phyloP scores from a whole-genome alignment of 2,113 vertebrate genomes.

The Isurus oxyrinchus region DNA sequence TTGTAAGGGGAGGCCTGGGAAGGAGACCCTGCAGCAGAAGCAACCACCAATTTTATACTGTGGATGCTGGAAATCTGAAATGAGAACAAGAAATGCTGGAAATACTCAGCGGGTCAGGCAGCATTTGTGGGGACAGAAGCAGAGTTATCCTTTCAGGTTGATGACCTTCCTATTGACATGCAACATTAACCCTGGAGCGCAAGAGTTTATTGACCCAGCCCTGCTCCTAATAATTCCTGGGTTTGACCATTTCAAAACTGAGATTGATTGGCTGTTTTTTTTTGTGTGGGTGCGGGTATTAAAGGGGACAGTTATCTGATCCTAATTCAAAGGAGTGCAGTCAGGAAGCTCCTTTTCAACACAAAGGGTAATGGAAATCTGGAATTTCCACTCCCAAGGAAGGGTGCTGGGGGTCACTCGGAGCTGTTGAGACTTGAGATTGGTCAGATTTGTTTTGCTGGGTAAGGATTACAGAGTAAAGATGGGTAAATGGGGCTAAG shows the following conservation, averaged over 20 bases:
- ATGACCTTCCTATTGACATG: not conserved
- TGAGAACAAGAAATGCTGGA: no score
- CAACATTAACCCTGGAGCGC: not conserved
- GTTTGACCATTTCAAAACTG: not conserved
- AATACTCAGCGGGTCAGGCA: no score
- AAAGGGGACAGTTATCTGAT: not conserved
- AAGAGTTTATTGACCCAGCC: not conserved
- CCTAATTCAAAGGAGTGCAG: not conserved
- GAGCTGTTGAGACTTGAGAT: not conserved
- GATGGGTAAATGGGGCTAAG: not conserved
- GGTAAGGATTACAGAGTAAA: not conserved
- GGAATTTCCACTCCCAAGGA: not conserved
- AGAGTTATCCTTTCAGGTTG: no score
- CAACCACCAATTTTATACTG: not conserved
- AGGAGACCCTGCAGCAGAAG: not conserved
- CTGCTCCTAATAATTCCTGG: not conserved
- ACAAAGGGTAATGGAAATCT: not conserved
- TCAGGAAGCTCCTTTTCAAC: not conserved
- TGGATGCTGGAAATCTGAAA: no score
- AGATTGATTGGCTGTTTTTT: not conserved
- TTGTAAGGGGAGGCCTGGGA: not conserved
- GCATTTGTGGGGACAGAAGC: no score
- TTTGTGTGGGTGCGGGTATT: not conserved
- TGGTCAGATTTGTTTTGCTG: not conserved
- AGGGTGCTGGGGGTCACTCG: not conserved